phyloP scores from a whole-genome alignment of 2,888 invertebrate species.

The Drosophila eohydei region DNA sequence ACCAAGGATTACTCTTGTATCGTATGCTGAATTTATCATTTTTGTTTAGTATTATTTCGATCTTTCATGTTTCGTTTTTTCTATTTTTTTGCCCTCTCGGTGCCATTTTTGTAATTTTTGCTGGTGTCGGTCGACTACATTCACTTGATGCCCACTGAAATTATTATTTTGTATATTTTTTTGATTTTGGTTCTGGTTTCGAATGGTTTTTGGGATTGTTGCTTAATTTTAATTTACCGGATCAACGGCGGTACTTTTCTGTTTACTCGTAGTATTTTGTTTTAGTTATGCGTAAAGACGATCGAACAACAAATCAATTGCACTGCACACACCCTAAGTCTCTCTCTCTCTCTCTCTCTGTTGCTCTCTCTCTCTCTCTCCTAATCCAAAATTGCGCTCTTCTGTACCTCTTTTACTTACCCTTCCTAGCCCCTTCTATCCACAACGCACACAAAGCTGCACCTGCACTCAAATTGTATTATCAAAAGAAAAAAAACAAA shows the following conservation, averaged over 20 bases:
- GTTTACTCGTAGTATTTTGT: conserved; percentile 37
- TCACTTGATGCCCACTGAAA: neutral
- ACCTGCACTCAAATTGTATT: conserved; percentile 37
- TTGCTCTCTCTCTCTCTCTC: conserved; percentile 19
- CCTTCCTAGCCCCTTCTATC: conserved; percentile 24
- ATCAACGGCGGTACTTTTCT: conserved; percentile 28
- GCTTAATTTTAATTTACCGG: neutral
- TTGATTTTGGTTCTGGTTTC: conserved; percentile 11
- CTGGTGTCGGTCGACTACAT: neutral
- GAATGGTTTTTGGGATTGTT: conserved; percentile 15
- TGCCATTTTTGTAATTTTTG: conserved; percentile 8
- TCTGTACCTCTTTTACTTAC: neutral
- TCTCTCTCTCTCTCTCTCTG: conserved; percentile 1
- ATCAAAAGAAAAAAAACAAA: conserved; percentile 7
- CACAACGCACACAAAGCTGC: conserved; percentile 41
- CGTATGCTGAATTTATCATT: conserved; percentile 11
- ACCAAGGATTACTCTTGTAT: conserved; percentile 20
- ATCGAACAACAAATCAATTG: conserved; percentile 28
- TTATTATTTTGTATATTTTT: conserved; percentile 22
- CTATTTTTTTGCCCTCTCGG: neutral
- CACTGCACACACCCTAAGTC: conserved; percentile 41
- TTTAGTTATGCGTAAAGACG: conserved; percentile 37
- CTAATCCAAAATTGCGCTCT: neutral
- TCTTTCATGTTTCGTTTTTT: conserved; percentile 19
- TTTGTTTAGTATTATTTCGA: conserved; percentile 16